Base-by-base conservation (phyloP, 2,888 invertebrate species). In the Xestoiulus laeticollis region DNA sequence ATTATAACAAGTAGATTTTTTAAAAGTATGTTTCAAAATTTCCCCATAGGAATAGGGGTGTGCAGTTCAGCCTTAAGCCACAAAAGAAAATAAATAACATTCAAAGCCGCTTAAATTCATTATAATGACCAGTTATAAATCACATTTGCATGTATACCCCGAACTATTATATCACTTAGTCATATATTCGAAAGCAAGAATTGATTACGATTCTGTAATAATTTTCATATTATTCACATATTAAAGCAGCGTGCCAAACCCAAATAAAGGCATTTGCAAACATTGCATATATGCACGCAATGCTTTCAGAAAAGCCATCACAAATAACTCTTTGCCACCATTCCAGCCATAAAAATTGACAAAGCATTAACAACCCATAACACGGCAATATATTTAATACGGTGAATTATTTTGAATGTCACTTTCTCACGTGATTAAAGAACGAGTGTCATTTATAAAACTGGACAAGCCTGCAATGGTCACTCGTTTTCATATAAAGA, bases 401-500 rank as follows among this genome's bases (percentile, higher is more conserved):
- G 1, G 59, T 19, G 59, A 16, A 59, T 59, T 59, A 59, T 59
- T 59, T 19, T 59, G 19, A 59, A 59, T 22, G 16, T 59, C 22
- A 6, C 59, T 22, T 59, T 59, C 59, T 59, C 59, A 59, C 59
- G 59, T 59, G 59, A 59, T 59, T 59, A 22, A 4, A 16, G 38
- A 22, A 22, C 59, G 59, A 59, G 22, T 22, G 59, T 59, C 59
- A 59, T 59, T 59, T 59, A 22, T 22, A 59, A 59, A 22, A n/a
- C 53, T 22, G 48, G 48, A 48, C 48, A 59, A 22, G 59, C 59
- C n/a, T 59, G 53, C 53, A n/a, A n/a, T 53, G 59, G 59, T 59
- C 59, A 59, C 59, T 59, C 59, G 59, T 59, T 59, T 59, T 59
- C 59, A n/a, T 59, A 59, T 59, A 59, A 59, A 59, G 59, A 59